These are phyloP conservation scores for Pollenia angustigena DNA, from an alignment of 2,888 invertebrate species.

Conservation along the genomic window DNA sequence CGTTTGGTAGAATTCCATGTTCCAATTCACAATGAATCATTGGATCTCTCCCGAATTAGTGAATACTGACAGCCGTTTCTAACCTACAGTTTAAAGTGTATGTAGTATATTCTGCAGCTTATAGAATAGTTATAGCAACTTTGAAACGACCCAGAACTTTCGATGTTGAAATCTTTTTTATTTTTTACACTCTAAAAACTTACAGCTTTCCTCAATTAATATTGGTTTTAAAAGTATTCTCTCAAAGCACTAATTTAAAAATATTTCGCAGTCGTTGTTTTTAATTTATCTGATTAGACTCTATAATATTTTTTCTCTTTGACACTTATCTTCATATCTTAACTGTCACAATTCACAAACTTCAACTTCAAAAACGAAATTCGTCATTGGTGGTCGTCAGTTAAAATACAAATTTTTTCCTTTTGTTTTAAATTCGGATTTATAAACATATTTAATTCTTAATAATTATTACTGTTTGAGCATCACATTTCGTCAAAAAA, in stretches of 20 bases:
- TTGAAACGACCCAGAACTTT: no score
- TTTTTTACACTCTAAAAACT: no score
- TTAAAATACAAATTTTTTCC: slow-evolving; percentile 27
- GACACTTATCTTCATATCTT: slow-evolving; percentile 43
- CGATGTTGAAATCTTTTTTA: no score
- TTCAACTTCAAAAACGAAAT: slow-evolving; percentile 15
- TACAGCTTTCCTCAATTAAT: no score
- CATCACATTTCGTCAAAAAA: slow-evolving; percentile 57
- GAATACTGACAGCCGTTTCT: no score
- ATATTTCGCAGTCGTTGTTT: background rate
- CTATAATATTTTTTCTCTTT: background rate
- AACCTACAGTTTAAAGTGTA: no score
- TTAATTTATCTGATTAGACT: slow-evolving; percentile 24
- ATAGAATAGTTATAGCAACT: no score
- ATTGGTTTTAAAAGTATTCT: no score
- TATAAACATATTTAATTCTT: slow-evolving; percentile 64
- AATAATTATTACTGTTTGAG: slow-evolving; percentile 62
- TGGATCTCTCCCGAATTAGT: no score
- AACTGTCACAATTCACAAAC: slow-evolving; percentile 8
- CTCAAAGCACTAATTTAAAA: background rate
- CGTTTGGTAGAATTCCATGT: no score
- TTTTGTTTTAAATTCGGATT: slow-evolving; percentile 53
- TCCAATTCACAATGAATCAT: no score
- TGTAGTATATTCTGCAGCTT: no score
- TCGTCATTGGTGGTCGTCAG: slow-evolving; percentile 68